phyloP scores from a whole-genome alignment of 2,113 vertebrate genomes.

The Protobothrops flavoviridis region DNA sequence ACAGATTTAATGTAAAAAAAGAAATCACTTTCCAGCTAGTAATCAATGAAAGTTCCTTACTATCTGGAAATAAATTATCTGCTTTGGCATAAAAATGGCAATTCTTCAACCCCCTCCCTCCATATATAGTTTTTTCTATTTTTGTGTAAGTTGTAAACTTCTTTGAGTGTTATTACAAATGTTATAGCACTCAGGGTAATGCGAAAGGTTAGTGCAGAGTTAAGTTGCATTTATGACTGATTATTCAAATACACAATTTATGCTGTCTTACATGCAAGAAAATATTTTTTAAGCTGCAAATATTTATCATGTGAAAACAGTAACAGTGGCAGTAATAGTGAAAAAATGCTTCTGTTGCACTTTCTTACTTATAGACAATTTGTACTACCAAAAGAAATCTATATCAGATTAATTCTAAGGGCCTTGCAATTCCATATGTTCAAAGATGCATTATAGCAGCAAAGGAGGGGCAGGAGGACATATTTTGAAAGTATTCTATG shows the following conservation, averaged over 20 bases:
- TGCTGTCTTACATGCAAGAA: not conserved
- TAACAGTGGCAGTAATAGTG: not conserved
- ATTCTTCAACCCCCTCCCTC: not conserved
- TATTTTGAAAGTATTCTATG: not conserved
- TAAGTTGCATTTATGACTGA: not conserved
- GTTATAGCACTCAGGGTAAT: not conserved
- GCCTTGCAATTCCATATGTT: not conserved
- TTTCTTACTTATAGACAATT: not conserved
- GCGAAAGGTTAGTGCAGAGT: not conserved
- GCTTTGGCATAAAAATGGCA: not conserved
- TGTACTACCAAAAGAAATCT: not conserved
- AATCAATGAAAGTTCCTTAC: not conserved
- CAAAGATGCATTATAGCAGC: not conserved
- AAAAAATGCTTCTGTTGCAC: not conserved
- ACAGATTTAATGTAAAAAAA: not conserved
- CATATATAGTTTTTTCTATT: not conserved
- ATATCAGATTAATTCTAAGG: not conserved
- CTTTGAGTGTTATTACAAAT: not conserved
- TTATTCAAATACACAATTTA: not conserved
- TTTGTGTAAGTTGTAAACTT: not conserved
- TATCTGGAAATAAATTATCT: not conserved
- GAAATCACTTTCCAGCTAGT: conserved; percentile 18
- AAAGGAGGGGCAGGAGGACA: not conserved
- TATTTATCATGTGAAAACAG: not conserved
- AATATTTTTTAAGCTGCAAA: not conserved